These are phyloP conservation scores for Galaxea fascicularis DNA, from an alignment of 92 coral and sea anemone species.

Conservation along the genomic window DNA sequence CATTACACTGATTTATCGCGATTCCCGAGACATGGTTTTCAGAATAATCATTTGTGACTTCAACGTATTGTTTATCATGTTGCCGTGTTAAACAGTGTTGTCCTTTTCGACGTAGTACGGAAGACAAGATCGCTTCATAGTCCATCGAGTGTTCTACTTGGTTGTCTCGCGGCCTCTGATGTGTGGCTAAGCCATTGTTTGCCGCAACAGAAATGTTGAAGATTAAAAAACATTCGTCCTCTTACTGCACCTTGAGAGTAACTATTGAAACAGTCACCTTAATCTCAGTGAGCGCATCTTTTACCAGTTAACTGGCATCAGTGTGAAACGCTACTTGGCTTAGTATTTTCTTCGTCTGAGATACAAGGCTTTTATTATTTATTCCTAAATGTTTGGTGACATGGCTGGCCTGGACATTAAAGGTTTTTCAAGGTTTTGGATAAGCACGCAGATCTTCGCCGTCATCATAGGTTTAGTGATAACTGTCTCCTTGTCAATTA, in stretches of 20 bases:
- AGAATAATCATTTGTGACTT: not conserved
- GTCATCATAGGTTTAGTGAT: not conserved
- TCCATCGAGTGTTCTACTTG: slow-evolving; percentile 3
- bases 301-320: slow-evolving; percentile 2
- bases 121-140: slow-evolving; percentile 15
- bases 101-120: not conserved
- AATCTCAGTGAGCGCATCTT: not conserved
- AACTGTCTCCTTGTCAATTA: not conserved
- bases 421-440: not conserved
- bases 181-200: slow-evolving; percentile 8
- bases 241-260: not conserved
- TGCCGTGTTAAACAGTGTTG: not conserved
- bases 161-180: slow-evolving; percentile 29
- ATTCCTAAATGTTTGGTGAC: not conserved
- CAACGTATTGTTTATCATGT: not conserved
- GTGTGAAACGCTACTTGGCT: slow-evolving; percentile 24
- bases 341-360: slow-evolving; percentile 18
- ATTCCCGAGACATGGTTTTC: not conserved
- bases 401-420: not conserved
- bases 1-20: not conserved
- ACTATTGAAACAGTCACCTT: slow-evolving; percentile 10
- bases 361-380: not conserved
- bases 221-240: not conserved
- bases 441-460: not conserved
- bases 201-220: not conserved